phyloP scores from a whole-genome alignment of 2,113 vertebrate species.

The Genyomyrus donnyi region DNA sequence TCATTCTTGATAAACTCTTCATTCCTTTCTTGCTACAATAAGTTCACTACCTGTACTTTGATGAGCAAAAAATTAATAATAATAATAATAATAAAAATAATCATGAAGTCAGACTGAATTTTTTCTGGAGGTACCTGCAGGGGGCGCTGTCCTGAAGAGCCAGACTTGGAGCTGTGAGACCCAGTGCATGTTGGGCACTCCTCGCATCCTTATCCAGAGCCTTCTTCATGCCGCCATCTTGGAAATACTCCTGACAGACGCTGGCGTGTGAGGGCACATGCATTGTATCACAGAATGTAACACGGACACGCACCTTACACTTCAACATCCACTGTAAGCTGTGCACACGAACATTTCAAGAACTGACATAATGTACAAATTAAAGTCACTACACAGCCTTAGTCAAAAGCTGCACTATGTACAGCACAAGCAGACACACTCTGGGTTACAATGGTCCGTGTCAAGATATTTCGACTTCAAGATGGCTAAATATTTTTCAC shows the following conservation, averaged over 20 bases:
- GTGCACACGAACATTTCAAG: neutral
- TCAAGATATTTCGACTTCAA: too few species aligned
- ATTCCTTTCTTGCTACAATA: neutral
- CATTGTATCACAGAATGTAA: too few species aligned
- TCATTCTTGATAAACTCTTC: neutral
- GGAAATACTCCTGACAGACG: constrained; percentile 91
- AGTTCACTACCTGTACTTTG: neutral
- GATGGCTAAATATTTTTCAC: too few species aligned
- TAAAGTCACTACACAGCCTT: neutral
- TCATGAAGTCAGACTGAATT: neutral
- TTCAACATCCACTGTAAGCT: neutral
- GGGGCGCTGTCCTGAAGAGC: neutral
- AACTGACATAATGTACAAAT: neutral
- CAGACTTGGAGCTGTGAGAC: constrained; percentile 54
- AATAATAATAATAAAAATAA: neutral
- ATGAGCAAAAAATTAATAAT: neutral
- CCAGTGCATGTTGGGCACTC: constrained; percentile 62
- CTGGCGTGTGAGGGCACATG: constrained; percentile 53
- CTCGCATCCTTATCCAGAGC: constrained; percentile 93
- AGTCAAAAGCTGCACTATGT: neutral
- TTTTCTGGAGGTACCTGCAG: constrained; percentile 8
- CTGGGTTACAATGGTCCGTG: too few species aligned
- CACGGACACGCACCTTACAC: neutral
- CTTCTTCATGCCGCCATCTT: constrained; percentile 88
- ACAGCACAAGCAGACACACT: too few species aligned